Base-by-base conservation (phyloP, 2,888 invertebrate genomes). In the Apamea epomidion region DNA sequence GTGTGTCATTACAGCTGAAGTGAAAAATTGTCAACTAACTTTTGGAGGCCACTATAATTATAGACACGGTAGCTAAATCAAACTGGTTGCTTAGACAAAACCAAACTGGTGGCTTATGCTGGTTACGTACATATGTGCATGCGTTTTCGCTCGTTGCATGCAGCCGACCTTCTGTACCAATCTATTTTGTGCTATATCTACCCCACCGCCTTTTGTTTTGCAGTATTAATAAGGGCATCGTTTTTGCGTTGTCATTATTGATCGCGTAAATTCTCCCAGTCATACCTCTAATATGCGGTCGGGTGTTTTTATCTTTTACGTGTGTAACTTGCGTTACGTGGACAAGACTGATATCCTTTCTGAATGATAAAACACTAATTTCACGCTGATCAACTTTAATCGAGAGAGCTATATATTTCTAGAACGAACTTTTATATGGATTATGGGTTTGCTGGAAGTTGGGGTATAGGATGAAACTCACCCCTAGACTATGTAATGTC, bases 201-300 rank as follows among this genome's bases (percentile, higher is more conserved):
- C 80, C 73, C 80, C 21, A 51, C 29, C 60, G 58, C 58, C 86
- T 78, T 82, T 89, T 89, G 89, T 89, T 89, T 87, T 85, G 73
- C 54, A 69, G 37, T 82, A 82, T 85, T 89, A 86, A 86, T 88
- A 85, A 84, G 85, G 82, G 70, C 82, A 82, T 72, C 85, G 81
- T 81, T 87, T 87, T 65, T 80, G 85, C 87, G 48, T 67, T 78
- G 88, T 89, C 89, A 89, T 89, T 89, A 89, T 89, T 85, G 89
- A 89, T 88, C 73, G 87, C 37, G 67, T 16, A 74, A 85, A 82
- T 89, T 83, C 78, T 78, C 65, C 79, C 18, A 83, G 84, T 87
- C 87, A 84, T 83, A 83, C 75, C 58, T 72, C 64, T 85, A 85
- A 89, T 83, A 84, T 70, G 73, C 74, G 48, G 72, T 64, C 5